These are phyloP conservation scores for Nymphalis io DNA, from an alignment of 1,140 invertebrate genomes.

Conservation along the genomic window DNA sequence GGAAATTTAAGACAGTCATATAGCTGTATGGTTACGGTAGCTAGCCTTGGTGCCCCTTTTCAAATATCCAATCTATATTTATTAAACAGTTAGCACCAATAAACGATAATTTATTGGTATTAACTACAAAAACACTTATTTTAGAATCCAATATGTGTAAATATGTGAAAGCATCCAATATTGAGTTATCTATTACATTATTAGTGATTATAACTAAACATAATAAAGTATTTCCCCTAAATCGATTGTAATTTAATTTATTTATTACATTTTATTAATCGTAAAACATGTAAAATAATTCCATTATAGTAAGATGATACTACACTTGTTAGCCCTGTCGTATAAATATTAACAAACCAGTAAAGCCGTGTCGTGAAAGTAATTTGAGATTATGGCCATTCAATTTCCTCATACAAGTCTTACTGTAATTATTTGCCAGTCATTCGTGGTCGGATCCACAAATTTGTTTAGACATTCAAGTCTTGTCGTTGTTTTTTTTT, in stretches of 20 bases:
- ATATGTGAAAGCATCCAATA: too few relatives aligned
- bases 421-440: slow-evolving; percentile 19
- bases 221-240: background rate
- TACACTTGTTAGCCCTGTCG: slow-evolving; percentile 4
- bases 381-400: slow-evolving; percentile 23
- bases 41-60: too few relatives aligned
- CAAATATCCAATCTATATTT: too few relatives aligned
- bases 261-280: slow-evolving; percentile 1
- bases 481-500: slow-evolving; percentile 14
- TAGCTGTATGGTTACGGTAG: too few relatives aligned
- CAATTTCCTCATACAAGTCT: slow-evolving; percentile 19
- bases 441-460: slow-evolving; percentile 14
- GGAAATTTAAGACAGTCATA: too few relatives aligned
- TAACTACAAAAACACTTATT: too few relatives aligned
- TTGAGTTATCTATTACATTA: background rate
- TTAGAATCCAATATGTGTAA: too few relatives aligned
- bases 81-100: too few relatives aligned
- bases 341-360: slow-evolving; percentile 14
- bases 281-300: slow-evolving; percentile 8
- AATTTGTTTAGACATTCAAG: slow-evolving; percentile 16
- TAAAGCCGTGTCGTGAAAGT: slow-evolving; percentile 11
- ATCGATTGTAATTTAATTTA: background rate
- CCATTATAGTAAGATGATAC: slow-evolving; percentile 15
- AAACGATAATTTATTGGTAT: too few relatives aligned
- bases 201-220: background rate